phyloP scores from a whole-genome alignment of 1,140 invertebrate species.

The Drosophila arawakana region DNA sequence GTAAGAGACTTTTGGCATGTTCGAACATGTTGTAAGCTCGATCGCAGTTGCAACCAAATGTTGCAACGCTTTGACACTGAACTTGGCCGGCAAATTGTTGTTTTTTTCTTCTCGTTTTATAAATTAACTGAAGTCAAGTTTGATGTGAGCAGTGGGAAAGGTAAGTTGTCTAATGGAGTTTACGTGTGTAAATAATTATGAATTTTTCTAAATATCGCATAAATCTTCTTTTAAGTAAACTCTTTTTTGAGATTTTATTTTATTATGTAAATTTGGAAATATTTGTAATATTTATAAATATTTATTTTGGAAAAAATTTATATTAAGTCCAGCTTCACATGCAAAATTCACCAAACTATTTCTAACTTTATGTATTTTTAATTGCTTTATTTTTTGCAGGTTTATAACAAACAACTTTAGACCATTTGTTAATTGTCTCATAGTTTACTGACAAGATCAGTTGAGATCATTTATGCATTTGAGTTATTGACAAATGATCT shows the following conservation, averaged over 20 bases:
- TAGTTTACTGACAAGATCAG: conserved; percentile 1
- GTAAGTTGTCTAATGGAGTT: not conserved
- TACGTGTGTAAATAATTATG: too few species aligned
- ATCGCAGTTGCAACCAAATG: conserved; percentile 7
- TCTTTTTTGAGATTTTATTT: too few species aligned
- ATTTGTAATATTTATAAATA: too few species aligned
- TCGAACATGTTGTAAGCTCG: conserved; percentile 41
- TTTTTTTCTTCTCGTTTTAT: not conserved
- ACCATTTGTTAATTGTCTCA: conserved; percentile 21
- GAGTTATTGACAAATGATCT: conserved; percentile 41
- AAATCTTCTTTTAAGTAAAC: too few species aligned
- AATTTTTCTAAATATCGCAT: too few species aligned
- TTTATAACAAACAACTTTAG: conserved; percentile 2
- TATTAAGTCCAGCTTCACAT: not conserved
- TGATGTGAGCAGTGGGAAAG: not conserved
- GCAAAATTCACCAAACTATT: not conserved
- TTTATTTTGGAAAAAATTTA: too few species aligned
- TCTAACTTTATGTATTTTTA: not conserved
- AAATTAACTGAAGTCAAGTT: conserved; percentile 6
- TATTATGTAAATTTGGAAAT: too few species aligned
- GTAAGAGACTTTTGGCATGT: conserved; percentile 13
- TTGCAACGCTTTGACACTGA: conserved; percentile 67
- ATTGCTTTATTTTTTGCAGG: conserved; percentile 23
- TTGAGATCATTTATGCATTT: conserved; percentile 17
- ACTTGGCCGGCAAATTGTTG: conserved; percentile 47